These are phyloP conservation scores for Larimichthys polyactis DNA, from an alignment of 2,113 vertebrate species.

Conservation along the genomic window DNA sequence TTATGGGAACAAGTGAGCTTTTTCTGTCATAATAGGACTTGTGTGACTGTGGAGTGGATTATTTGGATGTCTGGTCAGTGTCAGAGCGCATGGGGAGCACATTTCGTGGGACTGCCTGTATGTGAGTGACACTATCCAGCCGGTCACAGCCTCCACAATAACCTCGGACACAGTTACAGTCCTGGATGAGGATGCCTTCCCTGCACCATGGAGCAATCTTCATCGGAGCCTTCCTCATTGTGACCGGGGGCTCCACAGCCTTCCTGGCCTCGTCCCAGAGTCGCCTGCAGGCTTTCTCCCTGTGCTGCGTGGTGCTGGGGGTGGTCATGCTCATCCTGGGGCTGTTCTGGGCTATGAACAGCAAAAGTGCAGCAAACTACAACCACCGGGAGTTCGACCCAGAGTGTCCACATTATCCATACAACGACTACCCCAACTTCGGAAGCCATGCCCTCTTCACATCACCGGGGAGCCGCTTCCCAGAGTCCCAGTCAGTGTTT, in stretches of 20 bases:
- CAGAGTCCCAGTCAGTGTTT: slow-evolving; percentile 84
- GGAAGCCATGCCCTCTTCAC: slow-evolving; percentile 81
- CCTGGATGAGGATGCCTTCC: slow-evolving; percentile 82
- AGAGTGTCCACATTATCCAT: slow-evolving; percentile 77
- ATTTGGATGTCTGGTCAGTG: slow-evolving; percentile 50
- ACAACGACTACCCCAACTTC: slow-evolving; percentile 81
- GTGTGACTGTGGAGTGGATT: slow-evolving; percentile 45
- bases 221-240: slow-evolving; percentile 84
- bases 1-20: slow-evolving; percentile 32
- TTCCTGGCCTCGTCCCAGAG: slow-evolving; percentile 82
- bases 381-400: slow-evolving; percentile 73
- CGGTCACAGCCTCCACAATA: slow-evolving; percentile 43
- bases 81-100: slow-evolving; percentile 53
- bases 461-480: slow-evolving; percentile 78
- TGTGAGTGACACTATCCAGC: slow-evolving; percentile 59
- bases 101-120: slow-evolving; percentile 33
- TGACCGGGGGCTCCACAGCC: slow-evolving; percentile 85
- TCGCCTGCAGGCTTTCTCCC: slow-evolving; percentile 85
- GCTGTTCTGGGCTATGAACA: slow-evolving; percentile 86
- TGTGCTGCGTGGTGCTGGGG: slow-evolving; percentile 86
- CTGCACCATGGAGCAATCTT: slow-evolving; percentile 86
- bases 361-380: slow-evolving; percentile 76
- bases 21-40: slow-evolving; percentile 24
- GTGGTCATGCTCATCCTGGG: slow-evolving; percentile 86
- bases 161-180: slow-evolving; percentile 34